These are phyloP conservation scores for Phyllotis vaccarum DNA, from an alignment of 2,797 vertebrate genomes.

Conservation along the genomic window DNA sequence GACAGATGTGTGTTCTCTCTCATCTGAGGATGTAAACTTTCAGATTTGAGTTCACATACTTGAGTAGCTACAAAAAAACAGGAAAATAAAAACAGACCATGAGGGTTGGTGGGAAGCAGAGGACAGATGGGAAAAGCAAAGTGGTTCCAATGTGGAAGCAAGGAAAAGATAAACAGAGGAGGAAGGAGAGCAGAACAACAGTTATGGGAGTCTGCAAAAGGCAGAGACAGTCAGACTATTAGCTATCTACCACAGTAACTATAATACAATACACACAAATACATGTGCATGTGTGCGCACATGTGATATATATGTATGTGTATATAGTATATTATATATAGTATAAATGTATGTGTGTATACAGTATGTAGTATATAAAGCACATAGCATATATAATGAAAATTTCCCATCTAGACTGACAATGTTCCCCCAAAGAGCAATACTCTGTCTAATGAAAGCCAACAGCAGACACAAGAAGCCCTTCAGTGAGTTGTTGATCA, in stretches of 20 bases:
- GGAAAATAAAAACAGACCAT: background rate
- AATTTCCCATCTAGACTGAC: background rate
- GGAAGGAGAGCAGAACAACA: too few species aligned
- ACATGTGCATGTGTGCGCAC: too few species aligned
- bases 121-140: background rate
- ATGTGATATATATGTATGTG: too few species aligned
- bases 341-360: too few species aligned
- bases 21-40: too few species aligned
- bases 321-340: too few species aligned
- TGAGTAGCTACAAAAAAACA: too few species aligned
- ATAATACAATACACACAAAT: background rate
- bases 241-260: background rate
- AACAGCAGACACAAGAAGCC: background rate
- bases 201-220: background rate
- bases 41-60: background rate
- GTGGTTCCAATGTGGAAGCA: background rate
- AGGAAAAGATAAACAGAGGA: background rate
- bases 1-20: too few species aligned
- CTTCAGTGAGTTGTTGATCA: too few species aligned
- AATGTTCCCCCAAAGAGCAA: background rate
- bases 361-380: too few species aligned
- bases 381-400: too few species aligned
- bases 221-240: background rate
- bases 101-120: background rate
- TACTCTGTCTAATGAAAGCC: background rate